Conservation (phyloP, 2,797 vertebrate species). For the Acanthis flammea region DNA sequence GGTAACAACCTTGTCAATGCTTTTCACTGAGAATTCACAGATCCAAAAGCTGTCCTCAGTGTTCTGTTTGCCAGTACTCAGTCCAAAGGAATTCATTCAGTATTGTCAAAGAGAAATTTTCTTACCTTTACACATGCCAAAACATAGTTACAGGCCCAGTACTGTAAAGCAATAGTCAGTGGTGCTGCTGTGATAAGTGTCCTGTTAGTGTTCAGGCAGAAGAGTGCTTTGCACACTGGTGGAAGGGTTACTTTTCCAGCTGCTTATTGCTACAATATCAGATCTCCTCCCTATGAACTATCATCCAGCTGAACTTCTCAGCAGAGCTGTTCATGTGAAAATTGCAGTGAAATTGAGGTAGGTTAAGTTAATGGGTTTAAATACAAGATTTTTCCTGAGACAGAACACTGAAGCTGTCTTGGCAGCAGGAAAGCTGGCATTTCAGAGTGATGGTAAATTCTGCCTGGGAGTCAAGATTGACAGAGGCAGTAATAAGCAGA, state of each 20-base stretch:
- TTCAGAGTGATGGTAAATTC: not conserved
- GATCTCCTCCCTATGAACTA: not conserved
- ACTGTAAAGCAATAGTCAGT: not conserved
- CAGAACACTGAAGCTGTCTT: not conserved
- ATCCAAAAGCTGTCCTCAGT: not conserved
- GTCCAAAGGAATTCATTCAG: not conserved
- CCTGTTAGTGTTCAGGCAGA: not conserved
- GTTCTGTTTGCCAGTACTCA: not conserved
- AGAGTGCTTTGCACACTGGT: not conserved
- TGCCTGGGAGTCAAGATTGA: not conserved
- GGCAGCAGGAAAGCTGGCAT: not conserved
- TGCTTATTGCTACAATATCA: not conserved
- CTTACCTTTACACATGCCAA: not conserved
- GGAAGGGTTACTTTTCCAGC: not conserved
- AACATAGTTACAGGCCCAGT: not conserved
- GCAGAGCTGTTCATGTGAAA: not conserved
- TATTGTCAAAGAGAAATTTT: not conserved
- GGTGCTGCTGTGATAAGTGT: not conserved
- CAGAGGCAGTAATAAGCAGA: not conserved
- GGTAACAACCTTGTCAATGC: not conserved
- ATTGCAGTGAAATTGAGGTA: not conserved
- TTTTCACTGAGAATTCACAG: not conserved
- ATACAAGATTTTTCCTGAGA: not conserved
- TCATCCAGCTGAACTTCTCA: not conserved
- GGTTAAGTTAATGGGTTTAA: not conserved